Base-by-base conservation (phyloP, 2,113 vertebrate genomes). In the Oceanodroma tethys region DNA sequence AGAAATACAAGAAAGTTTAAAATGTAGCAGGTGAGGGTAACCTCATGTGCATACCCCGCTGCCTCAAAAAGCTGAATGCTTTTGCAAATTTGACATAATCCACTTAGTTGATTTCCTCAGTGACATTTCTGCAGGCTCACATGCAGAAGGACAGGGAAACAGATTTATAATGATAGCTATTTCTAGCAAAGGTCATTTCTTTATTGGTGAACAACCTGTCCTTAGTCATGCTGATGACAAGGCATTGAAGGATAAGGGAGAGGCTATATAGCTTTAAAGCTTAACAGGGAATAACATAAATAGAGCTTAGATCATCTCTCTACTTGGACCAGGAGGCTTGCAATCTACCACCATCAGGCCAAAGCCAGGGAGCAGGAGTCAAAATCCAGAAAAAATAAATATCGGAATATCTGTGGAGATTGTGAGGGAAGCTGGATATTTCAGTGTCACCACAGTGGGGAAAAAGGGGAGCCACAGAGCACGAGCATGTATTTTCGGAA, bases 111-210 rank as follows among this genome's bases (percentile, higher is more conserved):
- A 79, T 94, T 72, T 92, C 70, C 91, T 95, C 70, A 11, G 86
- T 87, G 93, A 93, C 84, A 95, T 96, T 95, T 97, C 86, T 91
- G 73, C 81, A 89, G 86, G 86, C 73, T 92, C 60, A 12, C 45
- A 47, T 30, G 53, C 40, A 42, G 86, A 48, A 82, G 83, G 70
- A 72, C 10, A 26, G 55, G 70, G 53, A 93, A 95, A 79, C 52
- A 94, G 76, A 97, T 93, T 89, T 94, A 89, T 80, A 79, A 59
- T 22, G 66, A 72, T 53, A 93, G 88, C 86, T 95, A 93, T 96
- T 97, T 82, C 86, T 82, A 91, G 96, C 89, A 97, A 97, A 97
- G 94, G 96, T 96, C 84, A 94, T 76, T 81, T 58, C 60, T 89
- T 93, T 91, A 72, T 81, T 96, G 86, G 86, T 80, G 91, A 95